Conservation (phyloP, 2,797 vertebrate genomes). For the Momotus momota region DNA sequence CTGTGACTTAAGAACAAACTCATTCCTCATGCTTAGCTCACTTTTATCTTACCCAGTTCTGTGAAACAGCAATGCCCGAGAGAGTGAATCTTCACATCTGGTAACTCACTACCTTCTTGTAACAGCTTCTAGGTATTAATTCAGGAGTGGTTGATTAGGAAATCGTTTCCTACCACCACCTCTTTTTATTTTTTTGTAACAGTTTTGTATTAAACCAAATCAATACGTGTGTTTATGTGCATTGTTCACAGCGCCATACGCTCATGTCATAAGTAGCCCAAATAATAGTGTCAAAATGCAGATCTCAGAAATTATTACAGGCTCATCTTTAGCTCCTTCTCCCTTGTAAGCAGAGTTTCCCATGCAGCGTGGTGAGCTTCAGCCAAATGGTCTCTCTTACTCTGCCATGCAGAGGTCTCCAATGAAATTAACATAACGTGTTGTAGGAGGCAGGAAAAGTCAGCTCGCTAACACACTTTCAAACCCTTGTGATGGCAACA, state of each 20-base stretch:
- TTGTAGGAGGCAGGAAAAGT: background rate
- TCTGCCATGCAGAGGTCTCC: fast-evolving
- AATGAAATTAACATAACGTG: background rate
- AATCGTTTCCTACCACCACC: background rate
- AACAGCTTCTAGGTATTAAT: background rate
- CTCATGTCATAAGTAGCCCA: fast-evolving
- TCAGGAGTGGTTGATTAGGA: background rate
- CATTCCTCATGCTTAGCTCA: background rate
- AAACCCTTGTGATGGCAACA: background rate
- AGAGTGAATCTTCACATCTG: background rate
- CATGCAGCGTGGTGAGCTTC: fast-evolving
- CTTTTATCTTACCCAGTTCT: background rate
- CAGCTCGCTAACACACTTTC: background rate
- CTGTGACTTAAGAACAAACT: background rate
- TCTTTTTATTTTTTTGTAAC: background rate
- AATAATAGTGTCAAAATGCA: background rate
- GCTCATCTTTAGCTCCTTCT: background rate
- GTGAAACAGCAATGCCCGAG: background rate
- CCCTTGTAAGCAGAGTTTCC: background rate
- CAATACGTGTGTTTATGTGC: background rate
- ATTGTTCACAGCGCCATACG: background rate
- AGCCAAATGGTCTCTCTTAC: background rate
- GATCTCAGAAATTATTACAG: background rate
- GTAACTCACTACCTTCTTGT: background rate
- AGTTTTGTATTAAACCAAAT: background rate